phyloP scores from a whole-genome alignment of 2,888 invertebrate genomes.

The Tetragnatha montana region DNA sequence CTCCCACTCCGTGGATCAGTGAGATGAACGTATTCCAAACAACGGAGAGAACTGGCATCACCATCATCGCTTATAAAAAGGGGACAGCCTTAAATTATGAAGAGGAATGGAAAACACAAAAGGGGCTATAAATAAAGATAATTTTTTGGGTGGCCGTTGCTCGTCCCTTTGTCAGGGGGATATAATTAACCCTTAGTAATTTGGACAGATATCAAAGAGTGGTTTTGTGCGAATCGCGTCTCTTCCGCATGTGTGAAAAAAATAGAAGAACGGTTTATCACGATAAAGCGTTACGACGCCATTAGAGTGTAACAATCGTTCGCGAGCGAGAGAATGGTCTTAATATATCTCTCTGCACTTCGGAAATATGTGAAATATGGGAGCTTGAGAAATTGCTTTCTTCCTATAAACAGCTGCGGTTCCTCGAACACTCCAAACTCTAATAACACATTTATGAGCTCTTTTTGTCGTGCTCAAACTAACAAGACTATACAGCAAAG shows the following conservation, averaged over 20 bases:
- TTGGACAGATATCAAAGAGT: conserved; percentile 31
- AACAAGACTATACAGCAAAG: too few species aligned
- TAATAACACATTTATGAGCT: too few species aligned
- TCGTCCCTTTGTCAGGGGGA: conserved; percentile 15
- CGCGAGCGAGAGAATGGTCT: background rate
- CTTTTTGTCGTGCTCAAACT: too few species aligned
- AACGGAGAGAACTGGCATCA: too few species aligned
- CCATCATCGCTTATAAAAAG: background rate
- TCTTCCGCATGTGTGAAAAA: conserved; percentile 1
- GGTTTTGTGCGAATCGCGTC: conserved; percentile 23
- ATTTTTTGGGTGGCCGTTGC: conserved; percentile 1
- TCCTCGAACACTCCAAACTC: too few species aligned
- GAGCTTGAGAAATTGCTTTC: background rate
- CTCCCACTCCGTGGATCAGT: too few species aligned
- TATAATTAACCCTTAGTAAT: conserved; percentile 31
- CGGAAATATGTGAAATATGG: background rate
- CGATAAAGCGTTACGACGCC: conserved; percentile 15
- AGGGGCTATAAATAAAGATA: conserved; percentile 23
- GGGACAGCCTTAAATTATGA: background rate
- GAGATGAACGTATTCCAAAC: too few species aligned
- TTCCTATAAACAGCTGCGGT: too few species aligned
- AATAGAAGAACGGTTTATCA: background rate
- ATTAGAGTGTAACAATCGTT: conserved; percentile 19
- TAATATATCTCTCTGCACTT: background rate
- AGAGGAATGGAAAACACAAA: conserved; percentile 12